Percentiles rank a stretch among this genome's conserved stretches.
Conservation (phyloP, 2,888 invertebrate species). For the Drosophila mimetica region DNA sequence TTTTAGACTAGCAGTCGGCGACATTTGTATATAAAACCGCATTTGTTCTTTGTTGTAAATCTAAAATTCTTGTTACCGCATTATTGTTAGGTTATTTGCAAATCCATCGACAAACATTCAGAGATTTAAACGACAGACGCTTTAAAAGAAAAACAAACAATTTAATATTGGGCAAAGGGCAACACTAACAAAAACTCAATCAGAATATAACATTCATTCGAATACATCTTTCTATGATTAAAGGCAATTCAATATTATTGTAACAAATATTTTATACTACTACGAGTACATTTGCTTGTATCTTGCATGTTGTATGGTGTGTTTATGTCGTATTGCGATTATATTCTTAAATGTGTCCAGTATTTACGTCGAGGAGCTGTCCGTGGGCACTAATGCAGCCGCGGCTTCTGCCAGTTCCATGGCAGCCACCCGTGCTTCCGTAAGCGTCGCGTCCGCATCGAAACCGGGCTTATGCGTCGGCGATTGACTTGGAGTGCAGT, state of each 20-base stretch:
- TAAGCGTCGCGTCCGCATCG: constrained; percentile 67
- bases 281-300: constrained; percentile 14
- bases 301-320: constrained; percentile 10
- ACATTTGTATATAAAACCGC: constrained; percentile 22
- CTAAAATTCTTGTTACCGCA: constrained; percentile 14
- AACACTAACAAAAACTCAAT: constrained; percentile 31
- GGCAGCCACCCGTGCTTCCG: constrained; percentile 68
- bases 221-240: constrained; percentile 36
- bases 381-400: constrained; percentile 46
- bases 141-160: constrained; percentile 8
- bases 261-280: constrained; percentile 48
- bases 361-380: constrained; percentile 52
- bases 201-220: constrained; percentile 25
- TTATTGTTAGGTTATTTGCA: not conserved
- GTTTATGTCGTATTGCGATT: constrained; percentile 8
- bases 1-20: constrained; percentile 41
- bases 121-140: constrained; percentile 4
- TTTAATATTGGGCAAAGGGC: constrained; percentile 19
- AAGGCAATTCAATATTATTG: constrained; percentile 48
- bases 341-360: constrained; percentile 1
- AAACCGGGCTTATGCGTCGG: constrained; percentile 83
- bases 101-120: constrained; percentile 1
- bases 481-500: constrained; percentile 84
- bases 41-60: constrained; percentile 17
- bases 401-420: constrained; percentile 62